Evolutionary conservation across 2,113 vertebrate species (phyloP).

Genomic region (Neofelis nebulosa): DNA sequence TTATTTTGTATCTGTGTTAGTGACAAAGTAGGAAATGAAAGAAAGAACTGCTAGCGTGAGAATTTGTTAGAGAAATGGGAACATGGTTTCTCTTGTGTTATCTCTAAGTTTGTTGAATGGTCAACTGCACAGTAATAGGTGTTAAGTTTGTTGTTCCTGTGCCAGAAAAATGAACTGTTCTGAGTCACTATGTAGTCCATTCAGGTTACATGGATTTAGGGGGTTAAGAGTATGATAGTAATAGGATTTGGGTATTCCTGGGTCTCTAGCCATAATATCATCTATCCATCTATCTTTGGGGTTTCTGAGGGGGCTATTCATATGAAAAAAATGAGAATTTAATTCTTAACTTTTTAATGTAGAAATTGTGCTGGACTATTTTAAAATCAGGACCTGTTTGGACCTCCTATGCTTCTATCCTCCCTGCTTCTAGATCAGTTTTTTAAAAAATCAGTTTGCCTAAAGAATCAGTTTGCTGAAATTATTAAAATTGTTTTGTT

Average conservation of each 20-base stretch:
- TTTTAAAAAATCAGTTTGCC: not conserved
- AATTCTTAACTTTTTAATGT: not conserved
- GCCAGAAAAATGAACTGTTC: not conserved
- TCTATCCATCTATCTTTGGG: not conserved
- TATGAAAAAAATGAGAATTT: constrained; percentile 17
- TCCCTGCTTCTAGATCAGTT: not conserved
- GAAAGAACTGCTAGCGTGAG: not conserved
- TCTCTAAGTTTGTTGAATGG: not conserved
- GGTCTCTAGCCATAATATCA: not conserved
- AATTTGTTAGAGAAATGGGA: constrained; percentile 43
- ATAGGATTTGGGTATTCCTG: not conserved
- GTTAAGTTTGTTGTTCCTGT: not conserved
- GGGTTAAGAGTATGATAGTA: not conserved
- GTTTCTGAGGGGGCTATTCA: not conserved
- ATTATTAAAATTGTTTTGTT: constrained; percentile 23
- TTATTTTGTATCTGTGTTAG: not conserved
- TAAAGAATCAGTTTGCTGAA: not conserved
- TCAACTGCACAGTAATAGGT: not conserved
- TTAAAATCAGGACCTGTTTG: constrained; percentile 3
- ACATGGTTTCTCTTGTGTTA: not conserved
- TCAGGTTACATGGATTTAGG: not conserved
- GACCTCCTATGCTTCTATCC: not conserved
- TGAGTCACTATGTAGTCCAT: not conserved
- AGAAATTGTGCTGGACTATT: not conserved
- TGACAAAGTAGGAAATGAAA: constrained; percentile 44